Percentiles rank a stretch among this genome's conserved stretches.
Conservation (phyloP, 2,113 vertebrate genomes). For the Campylomormyrus numenius region DNA sequence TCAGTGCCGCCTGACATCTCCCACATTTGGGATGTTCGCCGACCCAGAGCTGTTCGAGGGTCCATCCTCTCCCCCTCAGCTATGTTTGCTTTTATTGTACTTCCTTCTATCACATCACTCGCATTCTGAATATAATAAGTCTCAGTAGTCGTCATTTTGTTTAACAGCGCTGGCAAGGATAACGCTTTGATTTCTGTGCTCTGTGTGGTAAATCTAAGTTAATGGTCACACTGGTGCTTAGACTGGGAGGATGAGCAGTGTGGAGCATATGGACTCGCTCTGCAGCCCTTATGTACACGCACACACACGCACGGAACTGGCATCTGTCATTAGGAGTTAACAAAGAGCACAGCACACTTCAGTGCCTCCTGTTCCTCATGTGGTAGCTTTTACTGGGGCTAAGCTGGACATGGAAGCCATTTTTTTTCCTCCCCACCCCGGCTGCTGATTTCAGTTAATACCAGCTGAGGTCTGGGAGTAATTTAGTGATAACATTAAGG, state of each 20-base stretch:
- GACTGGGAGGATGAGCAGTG: neutral
- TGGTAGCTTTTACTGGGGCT: conserved; percentile 50
- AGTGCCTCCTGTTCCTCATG: conserved; percentile 42
- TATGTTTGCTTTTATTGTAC: neutral
- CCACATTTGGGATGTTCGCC: neutral
- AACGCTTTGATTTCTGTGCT: neutral
- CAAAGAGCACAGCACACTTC: conserved; percentile 38
- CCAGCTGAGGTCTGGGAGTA: conserved; percentile 39
- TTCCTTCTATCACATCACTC: neutral
- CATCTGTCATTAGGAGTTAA: conserved; percentile 37
- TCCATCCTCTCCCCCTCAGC: neutral
- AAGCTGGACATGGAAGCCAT: conserved; percentile 45
- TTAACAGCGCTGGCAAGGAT: neutral
- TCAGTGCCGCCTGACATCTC: neutral
- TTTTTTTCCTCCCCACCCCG: conserved; percentile 26
- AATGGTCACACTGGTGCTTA: neutral
- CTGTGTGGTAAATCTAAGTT: conserved; percentile 4
- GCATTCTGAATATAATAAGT: neutral
- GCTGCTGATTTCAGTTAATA: conserved; percentile 31
- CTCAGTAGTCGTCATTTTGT: neutral
- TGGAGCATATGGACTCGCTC: neutral
- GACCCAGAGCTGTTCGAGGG: neutral
- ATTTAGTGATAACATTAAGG: conserved; percentile 45
- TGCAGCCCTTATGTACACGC: neutral
- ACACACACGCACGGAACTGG: neutral